Conservation (phyloP, 1,140 invertebrate species). For the Drosophila mauritiana region DNA sequence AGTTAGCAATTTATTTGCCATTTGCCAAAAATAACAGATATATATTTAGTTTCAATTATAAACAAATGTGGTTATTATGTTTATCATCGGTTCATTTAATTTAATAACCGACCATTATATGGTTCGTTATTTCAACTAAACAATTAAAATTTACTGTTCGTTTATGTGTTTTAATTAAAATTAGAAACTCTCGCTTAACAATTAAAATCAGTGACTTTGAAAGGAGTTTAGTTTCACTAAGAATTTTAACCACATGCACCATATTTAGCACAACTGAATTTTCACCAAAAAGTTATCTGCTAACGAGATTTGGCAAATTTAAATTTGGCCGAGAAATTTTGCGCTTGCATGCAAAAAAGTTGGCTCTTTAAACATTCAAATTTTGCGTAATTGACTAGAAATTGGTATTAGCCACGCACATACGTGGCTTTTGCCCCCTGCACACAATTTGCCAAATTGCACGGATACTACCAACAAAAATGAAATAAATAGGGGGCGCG, state of each 20-base stretch:
- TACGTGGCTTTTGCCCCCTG: constrained; percentile 12
- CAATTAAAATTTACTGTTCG: not conserved
- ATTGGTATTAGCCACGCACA: constrained; percentile 45
- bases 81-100: not conserved
- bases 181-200: not conserved
- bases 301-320: constrained; percentile 25
- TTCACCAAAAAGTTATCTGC: constrained; percentile 1
- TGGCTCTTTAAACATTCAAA: constrained; percentile 48
- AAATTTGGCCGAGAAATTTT: constrained; percentile 17
- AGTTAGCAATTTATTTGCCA: constrained; percentile 29
- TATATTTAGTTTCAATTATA: not conserved
- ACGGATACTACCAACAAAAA: constrained; percentile 25
- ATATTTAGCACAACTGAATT: constrained; percentile 5
- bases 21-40: constrained; percentile 2
- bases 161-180: not conserved
- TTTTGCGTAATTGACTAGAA: constrained; percentile 57
- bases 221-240: too few relatives aligned
- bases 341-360: constrained; percentile 17
- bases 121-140: not conserved
- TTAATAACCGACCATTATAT: not conserved
- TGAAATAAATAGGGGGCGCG: constrained; percentile 1
- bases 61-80: not conserved
- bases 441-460: constrained; percentile 58
- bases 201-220: not conserved
- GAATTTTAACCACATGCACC: too few relatives aligned